Percentiles rank a stretch among this genome's conserved stretches.
Conservation (phyloP, 1,140 invertebrate genomes). For the Zaprionus lachaisei region DNA sequence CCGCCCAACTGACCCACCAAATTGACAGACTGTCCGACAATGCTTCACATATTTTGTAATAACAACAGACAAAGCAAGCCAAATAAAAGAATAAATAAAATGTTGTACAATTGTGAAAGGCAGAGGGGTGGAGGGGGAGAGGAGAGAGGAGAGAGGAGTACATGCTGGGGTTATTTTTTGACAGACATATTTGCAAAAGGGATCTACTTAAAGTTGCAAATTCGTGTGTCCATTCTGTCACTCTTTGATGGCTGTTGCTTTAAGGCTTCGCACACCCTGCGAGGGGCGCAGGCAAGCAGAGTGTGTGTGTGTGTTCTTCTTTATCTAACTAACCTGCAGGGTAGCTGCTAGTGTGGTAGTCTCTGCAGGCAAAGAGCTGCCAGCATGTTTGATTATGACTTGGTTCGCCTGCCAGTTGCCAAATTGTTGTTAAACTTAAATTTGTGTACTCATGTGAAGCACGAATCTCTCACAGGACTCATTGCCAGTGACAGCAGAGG, state of each 20-base stretch:
- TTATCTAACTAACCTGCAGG: not conserved
- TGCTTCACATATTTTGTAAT: slow-evolving; percentile 25
- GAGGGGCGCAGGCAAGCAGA: too few species aligned
- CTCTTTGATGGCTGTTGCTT: not conserved
- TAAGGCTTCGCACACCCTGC: not conserved
- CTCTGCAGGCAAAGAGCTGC: too few species aligned
- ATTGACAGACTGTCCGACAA: slow-evolving; percentile 21
- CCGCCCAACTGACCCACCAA: not conserved
- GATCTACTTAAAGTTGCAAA: slow-evolving; percentile 30
- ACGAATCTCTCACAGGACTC: slow-evolving; percentile 14
- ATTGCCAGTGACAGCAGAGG: slow-evolving; percentile 10
- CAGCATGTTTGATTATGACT: slow-evolving; percentile 43
- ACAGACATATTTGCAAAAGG: slow-evolving; percentile 61
- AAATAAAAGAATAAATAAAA: slow-evolving; percentile 35
- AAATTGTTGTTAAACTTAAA: slow-evolving; percentile 66
- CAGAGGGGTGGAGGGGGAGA: not conserved
- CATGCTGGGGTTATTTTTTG: slow-evolving; percentile 29
- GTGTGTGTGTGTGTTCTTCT: too few species aligned
- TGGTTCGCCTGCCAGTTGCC: slow-evolving; percentile 56
- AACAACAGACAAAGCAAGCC: slow-evolving; percentile 12
- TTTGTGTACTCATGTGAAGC: slow-evolving; percentile 20
- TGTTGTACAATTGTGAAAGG: slow-evolving; percentile 58
- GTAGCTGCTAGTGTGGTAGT: not conserved
- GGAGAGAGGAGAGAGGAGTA: not conserved
- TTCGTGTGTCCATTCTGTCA: slow-evolving; percentile 8